phyloP scores from a whole-genome alignment of 2,888 invertebrate species.

The Geotrupes spiniger region DNA sequence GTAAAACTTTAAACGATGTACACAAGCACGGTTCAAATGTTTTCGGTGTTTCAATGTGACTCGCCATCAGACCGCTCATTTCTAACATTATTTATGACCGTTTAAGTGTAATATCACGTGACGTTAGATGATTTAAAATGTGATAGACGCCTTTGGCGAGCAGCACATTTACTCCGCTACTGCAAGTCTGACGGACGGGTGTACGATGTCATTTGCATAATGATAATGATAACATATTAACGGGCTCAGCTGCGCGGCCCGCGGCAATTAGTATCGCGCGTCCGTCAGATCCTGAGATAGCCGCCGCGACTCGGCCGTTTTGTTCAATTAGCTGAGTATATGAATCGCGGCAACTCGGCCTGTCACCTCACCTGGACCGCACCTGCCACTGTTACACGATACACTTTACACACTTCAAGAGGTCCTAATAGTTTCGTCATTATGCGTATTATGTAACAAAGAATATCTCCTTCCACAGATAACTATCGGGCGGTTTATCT shows the following conservation, averaged over 20 bases:
- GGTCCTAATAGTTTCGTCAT: constrained; percentile 22
- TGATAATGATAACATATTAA: constrained; percentile 49
- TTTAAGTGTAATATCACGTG: no score
- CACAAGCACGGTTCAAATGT: no score
- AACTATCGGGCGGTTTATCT: not conserved
- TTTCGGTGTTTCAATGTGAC: no score
- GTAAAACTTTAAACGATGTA: no score
- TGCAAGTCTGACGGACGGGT: constrained; percentile 13
- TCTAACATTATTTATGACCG: no score
- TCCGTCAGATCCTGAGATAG: constrained; percentile 36
- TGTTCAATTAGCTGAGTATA: constrained; percentile 39
- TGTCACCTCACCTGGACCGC: constrained; percentile 39
- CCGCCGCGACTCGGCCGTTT: constrained; percentile 31
- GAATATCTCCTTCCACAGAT: constrained; percentile 1
- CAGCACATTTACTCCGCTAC: constrained; percentile 7
- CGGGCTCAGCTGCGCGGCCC: constrained; percentile 46
- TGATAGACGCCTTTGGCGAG: not conserved
- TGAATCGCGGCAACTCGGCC: constrained; percentile 38
- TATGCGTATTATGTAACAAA: constrained; percentile 16
- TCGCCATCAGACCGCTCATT: no score
- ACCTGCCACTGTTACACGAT: constrained; percentile 32
- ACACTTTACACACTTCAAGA: constrained; percentile 27
- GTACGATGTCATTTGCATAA: constrained; percentile 44
- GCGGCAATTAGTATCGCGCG: constrained; percentile 45
- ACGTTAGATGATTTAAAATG: no score